Evolutionary conservation across 2,888 invertebrate species (phyloP), one percentile per base, ranked within the genome.

Genomic region (Halictus quadricinctus): DNA sequence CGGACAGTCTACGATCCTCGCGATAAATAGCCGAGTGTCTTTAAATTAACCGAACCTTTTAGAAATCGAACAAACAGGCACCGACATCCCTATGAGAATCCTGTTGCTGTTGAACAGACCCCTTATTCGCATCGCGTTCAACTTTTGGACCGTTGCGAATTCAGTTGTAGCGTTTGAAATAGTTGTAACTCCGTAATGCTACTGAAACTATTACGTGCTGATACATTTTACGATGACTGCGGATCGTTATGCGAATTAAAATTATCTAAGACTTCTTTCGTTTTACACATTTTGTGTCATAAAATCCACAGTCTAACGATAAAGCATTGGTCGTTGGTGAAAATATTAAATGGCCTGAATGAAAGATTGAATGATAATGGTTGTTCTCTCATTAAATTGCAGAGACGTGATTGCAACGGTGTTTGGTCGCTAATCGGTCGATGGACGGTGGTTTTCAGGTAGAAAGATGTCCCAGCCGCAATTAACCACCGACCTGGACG

Each of bases 381-480:
- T 25, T 25, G 1, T 1, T 25, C 58, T 12, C 58, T 25, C 5
- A 10, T 25, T 4, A 12, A 60, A 60, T 21, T 13, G 58, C 7
- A 5, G 60, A 25, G 48, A 4, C 48, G 15, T 3, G 5, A 18
- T 18, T 50, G 50, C 50, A 50, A 18, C 2, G 64, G 2, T 21
- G 8, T 41, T 29, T 64, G 6, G 25, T 13, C 25, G n/a, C 15
- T 72, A 72, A 72, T 29, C 15, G n/a, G 7, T 29, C 1, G 6
- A 10, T 46, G 64, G 46, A 29, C 46, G 15, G 18, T 48, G 66
- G 29, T 36, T 73, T 91, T 90, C 85, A 91, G 91, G 82, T 79
- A 76, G 46, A 75, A 88, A 82, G 43, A 92, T 92, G 92, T 92
- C 92, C 21, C 92, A 92, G 72, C 79, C 88, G 75, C 89, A 89